Base-by-base conservation (phyloP, 1,140 invertebrate species). In the Lordiphosa collinella region DNA sequence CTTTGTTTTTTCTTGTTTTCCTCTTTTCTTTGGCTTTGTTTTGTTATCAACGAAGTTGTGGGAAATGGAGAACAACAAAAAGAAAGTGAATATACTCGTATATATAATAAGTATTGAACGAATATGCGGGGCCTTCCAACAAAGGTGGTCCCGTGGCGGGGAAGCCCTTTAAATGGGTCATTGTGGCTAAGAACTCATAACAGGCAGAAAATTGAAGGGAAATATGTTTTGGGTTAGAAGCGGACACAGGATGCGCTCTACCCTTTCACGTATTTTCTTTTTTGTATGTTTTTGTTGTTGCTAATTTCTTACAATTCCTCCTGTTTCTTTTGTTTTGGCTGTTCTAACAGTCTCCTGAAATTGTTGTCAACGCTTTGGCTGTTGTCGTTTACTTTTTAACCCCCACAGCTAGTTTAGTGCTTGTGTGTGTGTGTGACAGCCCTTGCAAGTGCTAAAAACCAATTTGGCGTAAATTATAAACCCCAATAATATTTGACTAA, bases 401-500 rank as follows among this genome's bases (percentile, higher is more conserved):
- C n/a, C n/a, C n/a, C n/a, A n/a, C 9, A n/a, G 25, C 22, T 22
- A 11, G n/a, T 44, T 44, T 44, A 12, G 41, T 12, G 13, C 16
- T 13, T 10, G 34, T 47, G 31, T 41, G 57, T 78, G 73, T 73
- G 60, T 74, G 52, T 69, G 76, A 80, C 76, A 70, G 75, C 70
- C 43, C 70, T 70, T 79, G 60, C 60, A 75, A 80, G 76, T 80
- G 76, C 61, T 80, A 75, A 82, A 82, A 80, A 75, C 66, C 60
- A 82, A 82, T 71, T 80, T 80, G 60, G 65, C 71, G 75, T 80
- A 76, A 80, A 80, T 80, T 82, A 82, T 69, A 80, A 76, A 82
- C 65, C 75, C 75, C 70, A 70, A 75, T 62, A 16, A 73, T 64
- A 53, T 68, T 78, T 79, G 64, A 73, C 58, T 69, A 60, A 80